Evolutionary conservation across 2,797 vertebrate species (phyloP), one percentile per base, ranked within the genome.

Genomic region (Etheostoma perlongum): DNA sequence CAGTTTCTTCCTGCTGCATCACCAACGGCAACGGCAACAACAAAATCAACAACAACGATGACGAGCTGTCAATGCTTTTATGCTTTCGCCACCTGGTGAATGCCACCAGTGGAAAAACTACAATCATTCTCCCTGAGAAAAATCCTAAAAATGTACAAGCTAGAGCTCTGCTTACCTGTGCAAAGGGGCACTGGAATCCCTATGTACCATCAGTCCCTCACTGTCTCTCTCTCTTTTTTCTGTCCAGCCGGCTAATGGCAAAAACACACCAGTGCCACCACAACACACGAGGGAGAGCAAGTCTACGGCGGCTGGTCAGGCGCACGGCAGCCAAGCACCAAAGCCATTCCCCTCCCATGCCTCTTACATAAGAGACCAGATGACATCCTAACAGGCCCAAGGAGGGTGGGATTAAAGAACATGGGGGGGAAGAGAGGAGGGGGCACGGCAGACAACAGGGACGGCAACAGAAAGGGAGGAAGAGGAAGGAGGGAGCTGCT

Each of bases 361-460:
- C 76, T 78, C 86, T 94, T 94, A 92, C 89, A 90, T 94, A 94
- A 94, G 81, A 88, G 79, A 84, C 57, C 92, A 93, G 90, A 91
- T 91, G 90, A 94, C 90, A 91, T 87, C 82, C 64, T 65, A 71
- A 78, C 80, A 69, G 85, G 88, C 77, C 74, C 23, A 15, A 78
- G 75, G 82, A 87, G 87, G 83, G 84, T 65, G 85, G 88, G 87
- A 89, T 89, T 91, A 90, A 81, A 90, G 82, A 86, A 84, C 49
- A 71, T 62, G 75, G 85, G 86, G 76, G 78, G 78, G 67, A 59
- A 64, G 64, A 55, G 72, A 65, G 61, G 59, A 27, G 53, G 70
- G 68, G 33, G 66, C 36, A 12, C 19, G 1, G 59, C 7, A 12
- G 67, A 79, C 59, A 79, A 71, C 74, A n/a, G 78, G 46, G 74